Base-by-base conservation (phyloP, 1,140 invertebrate genomes). In the fruit fly (Drosophila melanogaster) region DNA sequence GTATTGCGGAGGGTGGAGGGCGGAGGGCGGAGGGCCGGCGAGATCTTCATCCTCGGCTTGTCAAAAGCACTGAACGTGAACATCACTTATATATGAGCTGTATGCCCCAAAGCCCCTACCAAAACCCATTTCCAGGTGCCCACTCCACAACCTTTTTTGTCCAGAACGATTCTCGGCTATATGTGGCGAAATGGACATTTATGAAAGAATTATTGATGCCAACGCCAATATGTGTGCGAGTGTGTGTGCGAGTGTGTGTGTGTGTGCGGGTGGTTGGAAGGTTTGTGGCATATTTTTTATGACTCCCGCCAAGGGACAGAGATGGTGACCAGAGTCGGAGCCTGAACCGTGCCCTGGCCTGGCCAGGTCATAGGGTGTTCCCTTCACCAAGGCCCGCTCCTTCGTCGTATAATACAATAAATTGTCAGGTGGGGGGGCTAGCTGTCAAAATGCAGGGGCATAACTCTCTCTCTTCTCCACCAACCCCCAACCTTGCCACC, bases 151-250 rank as follows among this genome's bases (percentile, higher is more conserved):
- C 17, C 10, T 1, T 33, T 41, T 41, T 41, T 1, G 44, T 76
- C 67, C 67, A 54, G 26, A 76, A 61, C 75, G 79, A 83, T 87
- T 87, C 84, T 87, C 84, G 66, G 50, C 76, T 83, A 69, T 79
- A 90, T 90, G 87, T 90, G 86, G 78, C 75, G 86, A 90, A 90
- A 90, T 90, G 86, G 86, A 90, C 86, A 90, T 90, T 90, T 90
- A 90, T 90, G 87, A 86, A 90, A 90, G 86, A 90, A 90, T 90
- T 90, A 90, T 90, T 90, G 81, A 90, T 90, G 87, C 76, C 83
- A 79, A 60, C 58, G 67, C 64, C 79, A 77, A 81, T 73, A 71
- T 75, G 77, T 43, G 24, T 54, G 24, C 58, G 55, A 46, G 64
- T 65, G 57, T 43, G 65, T 37, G 46, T 49, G 67, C 2, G 15